phyloP scores from a whole-genome alignment of 2,113 vertebrate species.

The Lagopus leucura region DNA sequence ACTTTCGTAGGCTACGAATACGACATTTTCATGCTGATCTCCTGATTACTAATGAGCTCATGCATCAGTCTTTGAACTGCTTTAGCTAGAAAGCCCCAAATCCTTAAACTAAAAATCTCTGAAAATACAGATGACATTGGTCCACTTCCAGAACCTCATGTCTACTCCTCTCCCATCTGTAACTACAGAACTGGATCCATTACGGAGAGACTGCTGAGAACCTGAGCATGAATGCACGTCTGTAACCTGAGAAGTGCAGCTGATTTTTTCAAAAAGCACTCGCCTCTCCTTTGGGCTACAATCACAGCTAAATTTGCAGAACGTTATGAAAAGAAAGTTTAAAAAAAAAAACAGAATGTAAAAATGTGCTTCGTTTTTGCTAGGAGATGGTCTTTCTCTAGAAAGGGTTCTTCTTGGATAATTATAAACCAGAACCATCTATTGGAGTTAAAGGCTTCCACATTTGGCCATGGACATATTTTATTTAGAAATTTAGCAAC shows the following conservation, averaged over 20 bases:
- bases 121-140: neutral
- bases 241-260: neutral
- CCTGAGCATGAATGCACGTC: neutral
- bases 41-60: neutral
- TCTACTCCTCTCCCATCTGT: neutral
- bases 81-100: neutral
- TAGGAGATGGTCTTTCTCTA: neutral
- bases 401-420: neutral
- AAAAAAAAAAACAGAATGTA: neutral
- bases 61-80: neutral
- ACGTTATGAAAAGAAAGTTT: neutral
- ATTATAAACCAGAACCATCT: neutral
- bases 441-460: neutral
- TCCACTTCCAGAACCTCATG: neutral
- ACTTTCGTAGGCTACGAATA: neutral
- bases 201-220: neutral
- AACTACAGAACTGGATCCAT: neutral
- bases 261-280: neutral
- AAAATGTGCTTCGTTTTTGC: neutral
- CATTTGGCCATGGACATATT: neutral
- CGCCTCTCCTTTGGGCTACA: neutral
- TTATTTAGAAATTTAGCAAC: neutral
- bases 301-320: neutral
- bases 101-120: neutral
- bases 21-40: neutral